phyloP scores from a whole-genome alignment of 2,113 vertebrate genomes.

The Loxodonta africana region DNA sequence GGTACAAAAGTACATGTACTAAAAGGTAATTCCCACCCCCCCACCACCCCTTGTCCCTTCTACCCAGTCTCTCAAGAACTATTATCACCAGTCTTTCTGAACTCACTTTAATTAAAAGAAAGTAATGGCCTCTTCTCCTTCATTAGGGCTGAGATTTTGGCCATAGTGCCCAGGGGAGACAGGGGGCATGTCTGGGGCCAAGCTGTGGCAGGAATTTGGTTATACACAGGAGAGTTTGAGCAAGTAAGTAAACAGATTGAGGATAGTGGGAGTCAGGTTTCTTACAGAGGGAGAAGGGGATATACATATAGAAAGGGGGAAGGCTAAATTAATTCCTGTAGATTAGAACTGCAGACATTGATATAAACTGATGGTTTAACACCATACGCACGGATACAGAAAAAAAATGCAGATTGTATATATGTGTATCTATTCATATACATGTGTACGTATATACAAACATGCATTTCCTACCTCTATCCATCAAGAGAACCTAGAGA shows the following conservation, averaged over 20 bases:
- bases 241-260: not conserved
- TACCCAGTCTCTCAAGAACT: not conserved
- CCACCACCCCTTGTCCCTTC: not conserved
- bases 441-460: not conserved
- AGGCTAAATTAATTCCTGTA: not conserved
- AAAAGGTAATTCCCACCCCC: not conserved
- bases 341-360: not conserved
- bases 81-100: not conserved
- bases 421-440: fast-evolving
- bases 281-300: not conserved
- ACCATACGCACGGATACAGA: not conserved
- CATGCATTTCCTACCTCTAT: not conserved
- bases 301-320: not conserved
- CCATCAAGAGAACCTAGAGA: not conserved
- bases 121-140: not conserved
- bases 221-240: not conserved
- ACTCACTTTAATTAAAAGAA: not conserved
- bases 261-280: not conserved
- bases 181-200: not conserved
- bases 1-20: not conserved
- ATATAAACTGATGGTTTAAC: not conserved
- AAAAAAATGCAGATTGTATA: not conserved
- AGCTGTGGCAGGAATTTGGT: not conserved
- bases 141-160: not conserved
- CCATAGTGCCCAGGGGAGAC: not conserved